Evolutionary conservation across 2,888 invertebrate genomes (phyloP), one percentile per base, ranked within the genome.

Genomic region (Deilephila porcellus): DNA sequence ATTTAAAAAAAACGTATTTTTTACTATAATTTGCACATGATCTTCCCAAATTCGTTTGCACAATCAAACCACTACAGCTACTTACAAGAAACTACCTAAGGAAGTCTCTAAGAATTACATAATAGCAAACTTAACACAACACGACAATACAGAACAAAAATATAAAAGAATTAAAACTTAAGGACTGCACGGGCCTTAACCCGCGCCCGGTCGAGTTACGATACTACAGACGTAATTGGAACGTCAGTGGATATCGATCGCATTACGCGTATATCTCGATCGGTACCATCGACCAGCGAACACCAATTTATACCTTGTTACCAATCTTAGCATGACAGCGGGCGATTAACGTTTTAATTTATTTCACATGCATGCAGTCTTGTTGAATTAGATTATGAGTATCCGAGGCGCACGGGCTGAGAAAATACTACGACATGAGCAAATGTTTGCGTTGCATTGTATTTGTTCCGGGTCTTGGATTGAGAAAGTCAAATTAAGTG

Each of bases 231-330:
- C 90, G 89, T 92, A 92, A 92, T 93, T 92, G 92, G 92, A 90
- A 87, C 88, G 92, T 93, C 92, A 91, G 75, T 88, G 86, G 86
- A 86, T 90, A 90, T 90, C 87, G 91, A 91, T 90, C 90, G 89
- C 89, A 88, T 91, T 5, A 56, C 53, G 53, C 53, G 53, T 56
- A 56, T 56, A 92, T 92, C 90, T 87, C 87, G 86, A 89, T 88
- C 82, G 84, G 19, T n/a, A 29, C n/a, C 34, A 63, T 64, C 53
- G 45, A 63, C 63, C 72, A 34, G n/a, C 63, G 59, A 37, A 25
- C 62, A 63, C 32, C 64, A 59, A 34, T 67, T 73, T 67, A 73
- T 67, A 64, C 72, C 72, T 64, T 64, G 71, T 71, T 71, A 62
- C 63, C 34, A 62, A 63, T 20, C 32, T 71, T 25, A 25, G 45